Conservation (phyloP, 2,113 vertebrate genomes). For the Ailuropoda melanoleuca region DNA sequence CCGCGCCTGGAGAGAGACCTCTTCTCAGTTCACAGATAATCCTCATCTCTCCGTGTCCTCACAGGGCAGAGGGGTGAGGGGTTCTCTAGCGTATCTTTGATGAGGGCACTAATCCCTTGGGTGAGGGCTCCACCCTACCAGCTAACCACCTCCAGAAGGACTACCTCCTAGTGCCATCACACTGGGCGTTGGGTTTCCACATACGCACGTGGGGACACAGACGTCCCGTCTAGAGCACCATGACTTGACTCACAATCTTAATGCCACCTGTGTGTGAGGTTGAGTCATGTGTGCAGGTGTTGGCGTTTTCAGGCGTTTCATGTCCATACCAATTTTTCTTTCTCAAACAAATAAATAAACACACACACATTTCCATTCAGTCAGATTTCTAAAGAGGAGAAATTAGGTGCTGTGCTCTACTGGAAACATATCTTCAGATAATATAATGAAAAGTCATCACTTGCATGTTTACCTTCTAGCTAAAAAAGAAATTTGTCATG, state of each 20-base stretch:
- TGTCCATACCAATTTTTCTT: slow-evolving; percentile 7
- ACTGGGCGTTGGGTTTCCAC: neutral
- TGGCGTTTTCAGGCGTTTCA: neutral
- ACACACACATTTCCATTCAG: slow-evolving; percentile 22
- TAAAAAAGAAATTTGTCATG: neutral
- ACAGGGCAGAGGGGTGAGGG: neutral
- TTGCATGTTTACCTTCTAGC: slow-evolving; percentile 36
- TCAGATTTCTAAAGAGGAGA: slow-evolving; percentile 50
- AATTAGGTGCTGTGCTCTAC: slow-evolving; percentile 9
- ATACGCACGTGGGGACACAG: neutral
- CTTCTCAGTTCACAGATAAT: neutral
- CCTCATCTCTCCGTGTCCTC: neutral
- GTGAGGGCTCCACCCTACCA: neutral
- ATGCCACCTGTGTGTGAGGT: too few species aligned
- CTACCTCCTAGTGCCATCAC: neutral
- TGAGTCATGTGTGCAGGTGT: neutral
- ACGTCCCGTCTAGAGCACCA: neutral
- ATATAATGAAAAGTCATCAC: slow-evolving; percentile 41
- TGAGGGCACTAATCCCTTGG: neutral
- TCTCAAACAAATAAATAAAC: slow-evolving; percentile 14
- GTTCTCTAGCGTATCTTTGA: neutral
- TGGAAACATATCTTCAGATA: slow-evolving; percentile 52
- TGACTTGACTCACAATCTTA: neutral
- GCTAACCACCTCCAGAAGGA: neutral
- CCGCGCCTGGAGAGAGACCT: neutral